These are phyloP conservation scores for Ypsolopha scabrella DNA, from an alignment of 2,888 invertebrate species.

Conservation along the genomic window DNA sequence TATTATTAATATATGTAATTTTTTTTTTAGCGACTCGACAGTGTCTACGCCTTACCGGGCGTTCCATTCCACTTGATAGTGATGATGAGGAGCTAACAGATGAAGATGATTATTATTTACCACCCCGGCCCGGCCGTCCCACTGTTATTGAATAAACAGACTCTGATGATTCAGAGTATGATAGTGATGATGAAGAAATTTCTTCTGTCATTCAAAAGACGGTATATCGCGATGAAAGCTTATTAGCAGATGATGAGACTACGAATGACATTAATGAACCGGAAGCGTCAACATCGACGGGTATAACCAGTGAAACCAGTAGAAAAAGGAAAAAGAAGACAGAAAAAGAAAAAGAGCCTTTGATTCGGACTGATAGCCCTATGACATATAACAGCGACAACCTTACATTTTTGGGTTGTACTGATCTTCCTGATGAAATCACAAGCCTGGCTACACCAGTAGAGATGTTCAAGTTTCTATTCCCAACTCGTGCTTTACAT, in stretches of 20 bases:
- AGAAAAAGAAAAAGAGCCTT: not conserved
- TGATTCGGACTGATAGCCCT: not conserved
- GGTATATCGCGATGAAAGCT: too few species aligned
- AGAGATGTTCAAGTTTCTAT: constrained; percentile 12
- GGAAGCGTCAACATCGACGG: too few species aligned
- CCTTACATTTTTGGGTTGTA: constrained; percentile 9
- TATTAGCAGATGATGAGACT: not conserved
- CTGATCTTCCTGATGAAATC: constrained; percentile 11
- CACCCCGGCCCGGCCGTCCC: not conserved
- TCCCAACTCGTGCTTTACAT: constrained; percentile 9
- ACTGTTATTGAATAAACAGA: too few species aligned
- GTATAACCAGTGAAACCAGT: too few species aligned
- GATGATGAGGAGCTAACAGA: constrained; percentile 8
- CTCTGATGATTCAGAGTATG: too few species aligned
- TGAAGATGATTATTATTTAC: constrained; percentile 7
- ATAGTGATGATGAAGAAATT: too few species aligned
- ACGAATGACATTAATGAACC: not conserved
- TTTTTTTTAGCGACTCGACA: too few species aligned
- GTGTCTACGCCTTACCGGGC: too few species aligned
- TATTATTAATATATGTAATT: too few species aligned
- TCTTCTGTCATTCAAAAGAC: too few species aligned
- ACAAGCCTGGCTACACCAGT: constrained; percentile 9
- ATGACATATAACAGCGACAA: not conserved
- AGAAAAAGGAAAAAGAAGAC: not conserved
- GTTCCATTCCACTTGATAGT: constrained; percentile 3